Evolutionary conservation across 2,888 invertebrate genomes (phyloP), one percentile per base, ranked within the genome.

Genomic region (Acronicta aceris): DNA sequence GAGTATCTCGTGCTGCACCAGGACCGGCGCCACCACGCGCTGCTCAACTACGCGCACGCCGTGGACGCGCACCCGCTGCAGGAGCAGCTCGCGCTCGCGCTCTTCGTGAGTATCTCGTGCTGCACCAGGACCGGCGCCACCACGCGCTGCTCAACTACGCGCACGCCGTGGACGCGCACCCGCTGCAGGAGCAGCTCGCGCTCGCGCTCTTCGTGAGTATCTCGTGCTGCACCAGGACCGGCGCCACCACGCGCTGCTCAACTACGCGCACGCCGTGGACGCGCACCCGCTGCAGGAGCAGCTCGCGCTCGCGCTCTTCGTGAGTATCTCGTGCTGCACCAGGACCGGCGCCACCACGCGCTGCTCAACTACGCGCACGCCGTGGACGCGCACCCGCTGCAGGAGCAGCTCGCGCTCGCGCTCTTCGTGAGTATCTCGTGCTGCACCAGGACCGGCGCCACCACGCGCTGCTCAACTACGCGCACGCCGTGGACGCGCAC

Each of bases 251-350:
- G 59, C 53, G 42, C 48, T 48, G 48, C 48, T 48, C 33, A 30
- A 48, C 48, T 33, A 48, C 33, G 48, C 30, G 30, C 13, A 16
- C 30, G 17, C 30, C 42, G 12, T 15, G 27, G 16, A 17, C 57
- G 15, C 54, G 41, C 49, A 10, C 13, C 45, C 21, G 17, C 40
- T 38, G 36, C 48, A 33, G 45, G n/a, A 40, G 43, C 46, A 48
- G 45, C 15, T 15, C 12, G 25, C 42, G 41, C 40, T n/a, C 50
- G n/a, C 47, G 48, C 48, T 48, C 48, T 30, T 48, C 16, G 33
- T 48, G 36, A 33, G 48, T 30, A 48, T 36, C 47, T 97, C 51
- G 94, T 97, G 38, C 86, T 98, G 57, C 97, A 97, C 83, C 97
- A 97, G 87, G 97, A 97, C 85, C 95, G 97, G 66, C 94, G 96